Percentiles rank a stretch among this genome's conserved stretches.
These are phyloP conservation scores for Oenanthe melanoleuca DNA, from an alignment of 2,113 vertebrate genomes.

Conservation along the genomic window DNA sequence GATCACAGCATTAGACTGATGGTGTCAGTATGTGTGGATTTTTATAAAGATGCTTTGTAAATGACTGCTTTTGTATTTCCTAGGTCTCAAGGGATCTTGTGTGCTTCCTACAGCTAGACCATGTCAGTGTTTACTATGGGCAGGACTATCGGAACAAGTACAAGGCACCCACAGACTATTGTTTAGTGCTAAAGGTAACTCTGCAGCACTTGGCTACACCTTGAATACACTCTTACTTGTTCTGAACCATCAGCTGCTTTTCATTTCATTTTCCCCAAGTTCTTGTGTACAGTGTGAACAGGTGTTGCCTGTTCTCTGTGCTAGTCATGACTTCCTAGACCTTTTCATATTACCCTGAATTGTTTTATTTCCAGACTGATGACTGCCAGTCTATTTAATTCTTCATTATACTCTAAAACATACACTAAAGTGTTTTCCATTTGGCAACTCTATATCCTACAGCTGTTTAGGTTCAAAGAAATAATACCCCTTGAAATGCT, in stretches of 20 bases:
- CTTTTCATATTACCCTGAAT: background rate
- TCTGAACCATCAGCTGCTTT: background rate
- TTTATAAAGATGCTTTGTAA: background rate
- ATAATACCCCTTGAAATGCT: background rate
- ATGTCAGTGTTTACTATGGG: constrained; percentile 96
- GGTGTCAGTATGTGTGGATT: background rate
- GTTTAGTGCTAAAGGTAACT: constrained; percentile 91
- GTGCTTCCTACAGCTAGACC: constrained; percentile 97
- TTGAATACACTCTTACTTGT: background rate
- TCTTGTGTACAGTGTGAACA: background rate
- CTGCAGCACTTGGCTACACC: background rate
- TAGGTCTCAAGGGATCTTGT: constrained; percentile 94
- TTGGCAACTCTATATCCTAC: background rate
- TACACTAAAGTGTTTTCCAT: background rate
- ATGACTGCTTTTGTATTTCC: background rate
- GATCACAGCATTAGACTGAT: background rate
- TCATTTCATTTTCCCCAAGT: background rate
- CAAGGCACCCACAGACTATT: constrained; percentile 96
- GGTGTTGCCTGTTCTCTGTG: background rate
- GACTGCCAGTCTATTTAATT: background rate
- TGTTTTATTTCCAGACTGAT: background rate
- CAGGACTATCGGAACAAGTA: constrained; percentile 98
- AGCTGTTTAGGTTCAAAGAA: background rate
- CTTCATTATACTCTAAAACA: background rate
- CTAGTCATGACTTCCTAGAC: background rate